phyloP scores from a whole-genome alignment of 2,797 vertebrate species.

The Sebastes oblongus region DNA sequence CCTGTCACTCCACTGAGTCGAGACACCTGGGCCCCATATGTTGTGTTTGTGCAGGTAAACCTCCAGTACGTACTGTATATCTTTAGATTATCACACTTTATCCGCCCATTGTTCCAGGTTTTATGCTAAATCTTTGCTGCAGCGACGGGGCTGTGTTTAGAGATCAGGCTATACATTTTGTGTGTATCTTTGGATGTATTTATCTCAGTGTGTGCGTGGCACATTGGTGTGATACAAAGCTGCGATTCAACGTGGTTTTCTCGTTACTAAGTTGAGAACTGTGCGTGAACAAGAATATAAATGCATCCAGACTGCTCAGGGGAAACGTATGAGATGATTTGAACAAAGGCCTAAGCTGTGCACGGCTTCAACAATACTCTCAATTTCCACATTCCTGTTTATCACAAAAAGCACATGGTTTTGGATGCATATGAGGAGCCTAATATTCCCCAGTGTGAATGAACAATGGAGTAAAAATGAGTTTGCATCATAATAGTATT shows the following conservation, averaged over 20 bases:
- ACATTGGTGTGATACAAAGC: not conserved
- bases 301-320: not conserved
- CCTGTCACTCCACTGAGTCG: constrained; percentile 15
- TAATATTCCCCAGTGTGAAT: not conserved
- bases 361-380: not conserved
- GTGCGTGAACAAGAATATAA: not conserved
- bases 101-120: not conserved
- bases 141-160: not conserved
- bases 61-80: not conserved
- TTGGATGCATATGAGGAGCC: not conserved
- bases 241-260: not conserved
- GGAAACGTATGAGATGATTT: not conserved
- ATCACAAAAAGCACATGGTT: not conserved
- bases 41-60: not conserved
- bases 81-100: not conserved
- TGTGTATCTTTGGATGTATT: not conserved
- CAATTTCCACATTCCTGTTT: not conserved
- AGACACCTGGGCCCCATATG: not conserved
- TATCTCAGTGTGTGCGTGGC: not conserved
- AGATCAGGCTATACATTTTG: not conserved
- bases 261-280: not conserved
- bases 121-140: not conserved
- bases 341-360: not conserved
- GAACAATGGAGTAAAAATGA: not conserved
- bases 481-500: not conserved